phyloP scores from a whole-genome alignment of 2,113 vertebrate species.

The Amblyornis subalaris region DNA sequence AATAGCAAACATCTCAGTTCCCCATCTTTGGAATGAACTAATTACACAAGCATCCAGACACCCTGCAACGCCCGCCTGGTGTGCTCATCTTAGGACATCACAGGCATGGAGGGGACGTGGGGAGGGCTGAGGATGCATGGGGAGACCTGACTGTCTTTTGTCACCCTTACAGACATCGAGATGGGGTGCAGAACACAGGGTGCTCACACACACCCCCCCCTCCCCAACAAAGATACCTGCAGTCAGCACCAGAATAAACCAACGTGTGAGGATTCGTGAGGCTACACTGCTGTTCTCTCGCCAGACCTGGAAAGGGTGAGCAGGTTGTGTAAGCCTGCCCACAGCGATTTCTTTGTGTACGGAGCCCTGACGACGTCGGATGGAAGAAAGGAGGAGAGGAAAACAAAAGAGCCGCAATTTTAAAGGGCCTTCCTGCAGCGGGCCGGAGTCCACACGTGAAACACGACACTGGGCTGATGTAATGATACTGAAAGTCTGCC shows the following conservation, averaged over 20 bases:
- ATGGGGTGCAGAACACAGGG: neutral
- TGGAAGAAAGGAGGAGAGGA: neutral
- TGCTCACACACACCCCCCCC: neutral
- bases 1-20: neutral
- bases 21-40: neutral
- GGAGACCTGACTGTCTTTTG: rapidly evolving
- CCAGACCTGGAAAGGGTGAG: neutral
- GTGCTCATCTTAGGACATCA: neutral
- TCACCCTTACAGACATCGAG: neutral
- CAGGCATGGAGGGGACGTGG: neutral
- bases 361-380: neutral
- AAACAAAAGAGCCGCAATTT: neutral
- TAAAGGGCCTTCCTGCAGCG: neutral
- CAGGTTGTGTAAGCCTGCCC: neutral
- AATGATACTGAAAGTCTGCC: neutral
- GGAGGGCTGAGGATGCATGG: neutral
- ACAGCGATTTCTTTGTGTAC: neutral
- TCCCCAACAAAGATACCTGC: neutral
- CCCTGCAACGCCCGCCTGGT: neutral
- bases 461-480: rapidly evolving
- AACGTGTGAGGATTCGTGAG: neutral
- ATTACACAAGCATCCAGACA: neutral
- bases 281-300: neutral
- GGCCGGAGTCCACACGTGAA: neutral
- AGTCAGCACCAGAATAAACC: neutral